Base-by-base conservation (phyloP, 1,140 invertebrate species). In the Eumaeus atala region DNA sequence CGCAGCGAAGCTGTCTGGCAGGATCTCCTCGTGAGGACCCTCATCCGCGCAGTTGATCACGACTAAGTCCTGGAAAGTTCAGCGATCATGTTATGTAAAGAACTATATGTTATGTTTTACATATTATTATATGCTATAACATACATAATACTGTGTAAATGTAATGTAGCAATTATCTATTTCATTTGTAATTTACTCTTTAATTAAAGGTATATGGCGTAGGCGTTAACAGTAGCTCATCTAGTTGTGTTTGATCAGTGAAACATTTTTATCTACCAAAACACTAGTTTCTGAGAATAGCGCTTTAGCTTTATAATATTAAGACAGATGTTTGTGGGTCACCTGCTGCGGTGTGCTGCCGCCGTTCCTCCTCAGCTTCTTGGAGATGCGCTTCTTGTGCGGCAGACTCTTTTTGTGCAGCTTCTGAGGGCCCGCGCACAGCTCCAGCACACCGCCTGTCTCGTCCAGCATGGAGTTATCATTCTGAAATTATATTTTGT, bases 331-430 rank as follows among this genome's bases (percentile, higher is more conserved):
- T n/a, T n/a, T n/a, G 28, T 36, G 21, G 16, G 8, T 1, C 33
- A 72, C 80, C 76, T 77, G 77, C 52, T 84, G 77, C 1, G 81
- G 81, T 0, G 76, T 83, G 21, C 64, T 72, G 38, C 61, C 70
- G 1, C 75, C 83, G n/a, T 64, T 87, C 54, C 90, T 88, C 66
- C 91, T 91, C 18, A 92, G 70, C 64, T 91, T 92, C 50, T 87
- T 85, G 0, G 91, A 90, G 64, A 92, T 91, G 58, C 91, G 73
- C 73, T 92, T 92, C 68, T 92, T 92, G 66, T 92, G 91, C 3
- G 91, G 91, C 18, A 92, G 84, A 68, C 89, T 91, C 72, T 90
- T 91, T 62, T 89, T 89, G 69, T 80, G 67, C 67, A 78, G 72
- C 66, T 87, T 78, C 64, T 3, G 68, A 70, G 0, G 84, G 76